phyloP scores from a whole-genome alignment of 2,113 vertebrate species.

The Dendropsophus ebraccatus region DNA sequence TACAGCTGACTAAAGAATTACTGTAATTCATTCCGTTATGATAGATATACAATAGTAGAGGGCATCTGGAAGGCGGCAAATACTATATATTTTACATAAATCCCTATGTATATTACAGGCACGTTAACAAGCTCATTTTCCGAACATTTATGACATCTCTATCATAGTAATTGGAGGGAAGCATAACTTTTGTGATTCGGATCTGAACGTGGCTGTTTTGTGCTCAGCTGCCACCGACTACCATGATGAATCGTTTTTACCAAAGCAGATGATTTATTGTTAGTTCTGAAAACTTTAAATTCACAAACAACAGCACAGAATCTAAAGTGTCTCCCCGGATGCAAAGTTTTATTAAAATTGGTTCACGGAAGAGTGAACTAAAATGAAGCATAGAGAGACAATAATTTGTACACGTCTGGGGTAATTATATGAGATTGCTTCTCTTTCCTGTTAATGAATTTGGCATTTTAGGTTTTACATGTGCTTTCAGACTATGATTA shows the following conservation, averaged over 20 bases:
- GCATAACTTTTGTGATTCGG: slow-evolving; percentile 3
- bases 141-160: neutral
- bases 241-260: slow-evolving; percentile 28
- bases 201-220: neutral
- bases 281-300: slow-evolving; percentile 30
- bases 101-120: neutral
- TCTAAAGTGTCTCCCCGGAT: slow-evolving; percentile 42
- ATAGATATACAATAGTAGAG: neutral
- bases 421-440: slow-evolving; percentile 38
- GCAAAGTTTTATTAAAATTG: slow-evolving; percentile 42
- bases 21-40: neutral
- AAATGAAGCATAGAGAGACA: slow-evolving; percentile 38
- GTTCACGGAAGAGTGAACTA: slow-evolving; percentile 53
- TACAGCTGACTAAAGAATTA: neutral
- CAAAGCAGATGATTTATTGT: slow-evolving; percentile 52
- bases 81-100: neutral
- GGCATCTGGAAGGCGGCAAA: neutral
- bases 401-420: slow-evolving; percentile 47
- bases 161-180: slow-evolving; percentile 19
- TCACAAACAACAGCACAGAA: slow-evolving; percentile 11
- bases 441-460: slow-evolving; percentile 43
- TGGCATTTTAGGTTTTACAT: slow-evolving; percentile 22
- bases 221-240: slow-evolving; percentile 34
- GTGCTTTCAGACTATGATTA: slow-evolving; percentile 21
- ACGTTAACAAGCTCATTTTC: neutral